These are phyloP conservation scores for Xanthia togata DNA, from an alignment of 2,888 invertebrate genomes.

Conservation along the genomic window DNA sequence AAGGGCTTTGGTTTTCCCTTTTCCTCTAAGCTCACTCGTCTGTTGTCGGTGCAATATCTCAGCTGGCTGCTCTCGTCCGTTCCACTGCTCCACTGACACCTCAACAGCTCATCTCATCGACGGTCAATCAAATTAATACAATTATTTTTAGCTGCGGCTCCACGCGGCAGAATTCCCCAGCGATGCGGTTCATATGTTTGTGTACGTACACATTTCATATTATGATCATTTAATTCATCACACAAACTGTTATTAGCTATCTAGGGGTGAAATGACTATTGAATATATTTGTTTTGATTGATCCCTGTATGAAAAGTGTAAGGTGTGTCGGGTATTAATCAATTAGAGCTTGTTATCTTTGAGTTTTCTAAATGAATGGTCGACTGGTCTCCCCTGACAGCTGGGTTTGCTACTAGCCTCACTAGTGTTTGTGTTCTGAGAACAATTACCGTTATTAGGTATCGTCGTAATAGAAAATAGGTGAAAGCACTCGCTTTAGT, in stretches of 20 bases:
- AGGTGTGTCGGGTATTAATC: slow-evolving; percentile 43
- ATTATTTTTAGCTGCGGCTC: slow-evolving; percentile 60
- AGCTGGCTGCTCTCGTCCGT: slow-evolving; percentile 11
- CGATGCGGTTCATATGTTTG: slow-evolving; percentile 23
- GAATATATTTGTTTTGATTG: slow-evolving; percentile 37
- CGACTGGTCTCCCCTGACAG: slow-evolving; percentile 2
- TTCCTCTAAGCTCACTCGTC: slow-evolving; percentile 10
- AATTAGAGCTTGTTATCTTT: slow-evolving; percentile 48
- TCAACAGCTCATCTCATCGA: slow-evolving; percentile 33
- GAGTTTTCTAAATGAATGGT: slow-evolving; percentile 29
- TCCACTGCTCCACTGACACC: slow-evolving; percentile 24
- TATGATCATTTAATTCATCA: slow-evolving; percentile 35
- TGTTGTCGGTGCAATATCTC: slow-evolving; percentile 14
- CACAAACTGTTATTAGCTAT: slow-evolving; percentile 29
- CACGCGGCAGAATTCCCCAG: slow-evolving; percentile 5
- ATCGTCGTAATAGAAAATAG: slow-evolving; percentile 7
- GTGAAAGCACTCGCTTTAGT: slow-evolving; percentile 16
- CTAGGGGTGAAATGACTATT: slow-evolving; percentile 33
- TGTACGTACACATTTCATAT: slow-evolving; percentile 35
- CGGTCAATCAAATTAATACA: slow-evolving; percentile 52
- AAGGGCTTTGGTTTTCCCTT: slow-evolving; percentile 6
- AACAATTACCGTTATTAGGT: slow-evolving; percentile 40
- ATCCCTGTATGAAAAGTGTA: slow-evolving; percentile 1
- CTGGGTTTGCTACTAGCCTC: neutral
- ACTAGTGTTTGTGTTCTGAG: slow-evolving; percentile 13